These are phyloP conservation scores for Trachymyrmex septentrionalis DNA, from an alignment of 1,140 invertebrate species.

Conservation along the genomic window DNA sequence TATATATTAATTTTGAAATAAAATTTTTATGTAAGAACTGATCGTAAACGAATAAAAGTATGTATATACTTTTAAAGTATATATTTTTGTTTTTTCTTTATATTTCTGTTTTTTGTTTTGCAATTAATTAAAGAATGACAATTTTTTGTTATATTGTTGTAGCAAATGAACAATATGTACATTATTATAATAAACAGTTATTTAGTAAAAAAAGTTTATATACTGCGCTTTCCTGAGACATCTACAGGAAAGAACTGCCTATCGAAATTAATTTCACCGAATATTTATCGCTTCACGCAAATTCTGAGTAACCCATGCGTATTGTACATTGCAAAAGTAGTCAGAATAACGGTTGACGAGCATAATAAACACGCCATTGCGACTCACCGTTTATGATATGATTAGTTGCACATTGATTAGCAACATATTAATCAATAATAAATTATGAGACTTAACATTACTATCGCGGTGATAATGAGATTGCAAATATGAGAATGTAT, in stretches of 20 bases:
- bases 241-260: constrained; percentile 64
- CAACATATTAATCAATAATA: constrained; percentile 63
- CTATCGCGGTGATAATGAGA: constrained; percentile 61
- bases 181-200: constrained; percentile 70
- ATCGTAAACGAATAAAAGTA: too few relatives aligned
- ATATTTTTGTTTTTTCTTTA: too few relatives aligned
- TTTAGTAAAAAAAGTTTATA: constrained; percentile 65
- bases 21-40: too few relatives aligned
- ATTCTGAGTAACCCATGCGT: constrained; percentile 63
- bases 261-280: constrained; percentile 64
- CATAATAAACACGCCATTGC: constrained; percentile 56
- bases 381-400: constrained; percentile 68
- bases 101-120: too few relatives aligned
- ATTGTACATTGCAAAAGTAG: constrained; percentile 86
- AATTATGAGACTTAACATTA: constrained; percentile 48
- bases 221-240: constrained; percentile 64
- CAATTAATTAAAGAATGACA: too few relatives aligned
- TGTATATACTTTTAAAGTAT: too few relatives aligned
- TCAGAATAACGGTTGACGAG: constrained; percentile 79
- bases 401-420: constrained; percentile 67
- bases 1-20: too few relatives aligned
- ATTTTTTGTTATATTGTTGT: too few relatives aligned
- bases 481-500: constrained; percentile 73
- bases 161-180: too few relatives aligned
- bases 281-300: constrained; percentile 54